Percentiles rank a stretch among this genome's conserved stretches.
phyloP scores from a whole-genome alignment of 1,140 invertebrate species.

The Leptopilina boulardi region DNA sequence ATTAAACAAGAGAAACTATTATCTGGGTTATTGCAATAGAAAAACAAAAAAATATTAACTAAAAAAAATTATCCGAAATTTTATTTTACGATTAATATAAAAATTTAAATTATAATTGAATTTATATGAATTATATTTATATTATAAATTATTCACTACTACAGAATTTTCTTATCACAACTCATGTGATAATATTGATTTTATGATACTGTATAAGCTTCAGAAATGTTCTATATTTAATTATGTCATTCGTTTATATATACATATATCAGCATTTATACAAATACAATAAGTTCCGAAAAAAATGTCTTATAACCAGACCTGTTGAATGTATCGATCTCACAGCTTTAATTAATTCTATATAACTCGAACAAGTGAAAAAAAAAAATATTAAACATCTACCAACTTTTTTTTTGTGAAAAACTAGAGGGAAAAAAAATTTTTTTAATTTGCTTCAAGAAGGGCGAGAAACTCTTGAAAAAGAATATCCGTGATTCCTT shows the following conservation, averaged over 20 bases:
- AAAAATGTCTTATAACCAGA: not conserved
- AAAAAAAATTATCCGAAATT: too few relatives aligned
- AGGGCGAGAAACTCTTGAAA: not conserved
- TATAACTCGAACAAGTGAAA: not conserved
- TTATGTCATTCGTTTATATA: not conserved
- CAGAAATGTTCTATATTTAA: not conserved
- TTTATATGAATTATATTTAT: not conserved
- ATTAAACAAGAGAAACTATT: too few relatives aligned
- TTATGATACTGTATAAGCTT: not conserved
- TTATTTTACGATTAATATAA: not conserved
- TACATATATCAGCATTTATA: not conserved
- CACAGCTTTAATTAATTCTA: not conserved
- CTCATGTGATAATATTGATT: conserved; percentile 6
- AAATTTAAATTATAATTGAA: not conserved
- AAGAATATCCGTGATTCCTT: conserved; percentile 18
- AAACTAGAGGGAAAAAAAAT: not conserved
- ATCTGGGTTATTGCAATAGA: too few relatives aligned
- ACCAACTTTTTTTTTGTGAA: not conserved
- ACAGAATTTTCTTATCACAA: not conserved
- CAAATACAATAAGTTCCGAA: too few relatives aligned
- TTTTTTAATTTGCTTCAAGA: not conserved
- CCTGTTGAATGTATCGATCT: not conserved
- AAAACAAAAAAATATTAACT: too few relatives aligned
- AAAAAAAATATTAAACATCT: not conserved
- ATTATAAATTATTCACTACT: not conserved